Percentiles rank a stretch among this genome's conserved stretches.
phyloP scores from a whole-genome alignment of 2,797 vertebrate genomes.

The Ceryle rudis region DNA sequence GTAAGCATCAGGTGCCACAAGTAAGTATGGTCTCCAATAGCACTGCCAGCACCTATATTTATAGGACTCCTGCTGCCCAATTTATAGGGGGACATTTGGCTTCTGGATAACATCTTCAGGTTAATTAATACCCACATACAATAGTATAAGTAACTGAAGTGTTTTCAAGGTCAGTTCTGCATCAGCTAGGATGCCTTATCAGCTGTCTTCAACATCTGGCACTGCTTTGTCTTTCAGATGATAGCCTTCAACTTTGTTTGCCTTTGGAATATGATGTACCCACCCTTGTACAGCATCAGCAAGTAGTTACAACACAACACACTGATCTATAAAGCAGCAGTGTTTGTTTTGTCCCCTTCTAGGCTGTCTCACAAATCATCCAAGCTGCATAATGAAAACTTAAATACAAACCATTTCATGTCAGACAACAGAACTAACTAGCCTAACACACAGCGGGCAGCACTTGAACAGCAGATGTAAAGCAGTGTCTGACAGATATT shows the following conservation, averaged over 20 bases:
- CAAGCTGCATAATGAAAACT: not conserved
- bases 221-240: not conserved
- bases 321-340: not conserved
- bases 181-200: not conserved
- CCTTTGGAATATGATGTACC: not conserved
- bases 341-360: not conserved
- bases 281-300: not conserved
- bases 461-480: not conserved
- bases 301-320: not conserved
- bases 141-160: not conserved
- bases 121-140: not conserved
- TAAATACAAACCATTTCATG: not conserved
- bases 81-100: not conserved
- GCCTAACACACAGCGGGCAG: not conserved
- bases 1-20: not conserved
- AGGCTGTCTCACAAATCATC: not conserved
- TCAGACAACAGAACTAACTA: not conserved
- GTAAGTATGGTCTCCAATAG: not conserved
- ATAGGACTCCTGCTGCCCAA: not conserved
- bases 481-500: not conserved
- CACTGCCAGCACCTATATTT: not conserved
- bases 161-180: not conserved
- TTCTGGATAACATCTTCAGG: not conserved
- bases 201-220: not conserved
- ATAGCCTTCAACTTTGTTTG: not conserved